A percentile compares a stretch with the other conserved stretches of the same genome.
Conservation (phyloP, 2,797 vertebrate species). For the Chiloscyllium punctatum region DNA sequence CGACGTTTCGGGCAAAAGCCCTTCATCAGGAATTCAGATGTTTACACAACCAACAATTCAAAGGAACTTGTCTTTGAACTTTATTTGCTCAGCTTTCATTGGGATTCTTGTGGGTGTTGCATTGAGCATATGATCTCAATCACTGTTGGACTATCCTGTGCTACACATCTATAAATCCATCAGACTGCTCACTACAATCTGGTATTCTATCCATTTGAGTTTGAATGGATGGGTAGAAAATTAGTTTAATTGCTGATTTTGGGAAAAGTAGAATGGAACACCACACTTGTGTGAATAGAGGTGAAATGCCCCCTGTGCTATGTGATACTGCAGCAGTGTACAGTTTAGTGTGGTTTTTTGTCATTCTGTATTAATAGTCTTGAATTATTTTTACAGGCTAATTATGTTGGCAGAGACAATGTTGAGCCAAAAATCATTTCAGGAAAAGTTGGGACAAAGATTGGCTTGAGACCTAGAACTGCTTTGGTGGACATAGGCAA, state of each 20-base stretch:
- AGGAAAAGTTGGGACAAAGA: constrained; percentile 43
- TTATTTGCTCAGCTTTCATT: too few species aligned
- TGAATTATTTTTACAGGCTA: not conserved
- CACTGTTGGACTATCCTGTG: too few species aligned
- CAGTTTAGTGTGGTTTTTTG: not conserved
- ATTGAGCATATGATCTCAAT: too few species aligned
- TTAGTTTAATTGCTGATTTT: not conserved
- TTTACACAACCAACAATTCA: too few species aligned
- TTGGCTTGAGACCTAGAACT: constrained; percentile 51
- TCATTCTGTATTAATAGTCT: too few species aligned
- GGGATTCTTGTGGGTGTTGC: too few species aligned
- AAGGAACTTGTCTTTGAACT: too few species aligned
- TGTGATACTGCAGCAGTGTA: not conserved
- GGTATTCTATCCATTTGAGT: not conserved
- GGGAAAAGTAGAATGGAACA: too few species aligned
- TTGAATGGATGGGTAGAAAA: not conserved
- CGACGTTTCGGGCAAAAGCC: too few species aligned
- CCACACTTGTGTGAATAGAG: too few species aligned
- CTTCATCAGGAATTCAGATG: too few species aligned
- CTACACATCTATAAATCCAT: not conserved
- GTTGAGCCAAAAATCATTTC: not conserved
- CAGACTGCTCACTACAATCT: not conserved
- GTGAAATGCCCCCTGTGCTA: not conserved
- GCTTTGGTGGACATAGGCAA: constrained; percentile 68
- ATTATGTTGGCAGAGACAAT: not conserved